Base-by-base conservation (phyloP, 2,797 vertebrate genomes). In the Sebastes taczanowskii region DNA sequence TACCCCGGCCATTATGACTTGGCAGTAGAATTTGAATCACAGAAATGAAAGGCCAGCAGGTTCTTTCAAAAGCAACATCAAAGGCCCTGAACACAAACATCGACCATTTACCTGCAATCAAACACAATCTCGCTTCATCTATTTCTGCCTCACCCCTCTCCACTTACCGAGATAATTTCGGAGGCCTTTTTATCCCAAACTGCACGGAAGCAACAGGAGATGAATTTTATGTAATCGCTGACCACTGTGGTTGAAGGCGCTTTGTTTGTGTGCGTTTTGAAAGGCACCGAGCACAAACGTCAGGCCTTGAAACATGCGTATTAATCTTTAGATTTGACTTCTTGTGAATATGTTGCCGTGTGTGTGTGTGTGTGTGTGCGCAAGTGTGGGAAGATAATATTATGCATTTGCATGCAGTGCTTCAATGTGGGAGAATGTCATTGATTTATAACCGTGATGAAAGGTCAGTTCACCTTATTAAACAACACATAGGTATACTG, bases 381-480 rank as follows among this genome's bases (percentile, higher is more conserved):
- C 55, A 68, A 74, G 74, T 55, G 70, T 81, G 65, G 73, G 66
- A 85, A 82, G 90, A 90, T 92, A 91, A 94, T 92, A 86, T 88
- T 89, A 89, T 91, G 89, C 86, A 95, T 92, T 88, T 93, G 90
- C 91, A 92, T 94, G 90, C 92, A 83, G 38, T 73, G 86, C 86
- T 89, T 91, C 77, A 83, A 38, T 81, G 88, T 89, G 68, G 78
- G 78, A 89, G 90, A 90, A 89, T 93, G 93, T 91, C 91, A 92
- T 94, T 95, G 94, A 95, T 95, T 94, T 94, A 94, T 93, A 92
- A 93, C 91, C 84, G 35, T 70, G 70, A 92, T 91, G 91, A 92
- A 94, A 94, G 93, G 93, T 94, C 92, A 92, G 85, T 91, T 91
- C 90, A 92, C 92, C 94, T 94, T 95, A 94, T 94, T 92, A 94